Evolutionary conservation across 1,140 invertebrate species (phyloP), one percentile per base, ranked within the genome.

Genomic region (Condylostylus longicornis): DNA sequence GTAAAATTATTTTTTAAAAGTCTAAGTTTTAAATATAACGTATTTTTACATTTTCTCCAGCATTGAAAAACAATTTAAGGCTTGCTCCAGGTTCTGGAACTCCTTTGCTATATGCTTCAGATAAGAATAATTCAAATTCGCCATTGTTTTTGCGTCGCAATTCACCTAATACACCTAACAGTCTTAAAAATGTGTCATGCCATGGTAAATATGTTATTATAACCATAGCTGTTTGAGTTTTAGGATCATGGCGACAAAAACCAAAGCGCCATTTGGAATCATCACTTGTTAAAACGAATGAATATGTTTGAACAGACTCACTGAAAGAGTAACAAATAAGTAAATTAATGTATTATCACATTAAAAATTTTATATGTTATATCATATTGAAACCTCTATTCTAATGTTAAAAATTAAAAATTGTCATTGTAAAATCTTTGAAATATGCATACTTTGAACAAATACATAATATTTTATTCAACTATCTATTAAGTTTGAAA

Each of bases 231-330:
- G 78, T 78, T 53, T 79, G 70, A 12, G 77, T 72, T 52, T 80
- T 78, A 12, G 84, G 81, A 63, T 90, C 82, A 56, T 91, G 85
- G 29, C 89, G 77, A 61, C 88, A 94, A 63, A 90, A 95, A 42
- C 90, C 90, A 71, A 90, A 95, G 23, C 84, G 89, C 75, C 86
- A 95, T 70, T 91, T 90, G 18, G 87, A 90, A 57, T 94, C 87
- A 47, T 82, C 70, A 49, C 82, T 87, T 14, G 91, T 95, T 44
- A 95, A 64, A 20, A 94, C 89, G 70, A 95, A 95, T 10, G 88
- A 93, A 62, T 86, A 90, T 1, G 50, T 49, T 39, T 53, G 50
- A 33, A 59, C 53, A 13, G 51, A 51, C 14, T 45, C 46, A 31
- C 57, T 59, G 35, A 28, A 44, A 35, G 3, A 27, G 13, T 2